phyloP scores from a whole-genome alignment of 2,797 vertebrate genomes.

The Menidia menidia region DNA sequence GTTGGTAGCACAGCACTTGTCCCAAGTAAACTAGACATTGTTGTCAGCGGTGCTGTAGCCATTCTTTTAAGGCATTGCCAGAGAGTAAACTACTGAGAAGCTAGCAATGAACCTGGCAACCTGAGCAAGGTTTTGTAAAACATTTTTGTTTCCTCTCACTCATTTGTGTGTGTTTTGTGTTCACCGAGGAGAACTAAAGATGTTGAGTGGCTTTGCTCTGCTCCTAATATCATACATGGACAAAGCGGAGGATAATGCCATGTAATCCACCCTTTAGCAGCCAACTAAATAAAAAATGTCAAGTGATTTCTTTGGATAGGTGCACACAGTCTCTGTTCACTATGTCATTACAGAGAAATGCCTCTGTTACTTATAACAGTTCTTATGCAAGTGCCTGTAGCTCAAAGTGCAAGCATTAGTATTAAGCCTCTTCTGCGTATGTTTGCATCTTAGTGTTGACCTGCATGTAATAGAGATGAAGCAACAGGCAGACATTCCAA shows the following conservation, averaged over 20 bases:
- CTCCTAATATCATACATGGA: not conserved
- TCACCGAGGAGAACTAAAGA: conserved; percentile 1
- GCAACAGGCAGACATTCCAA: conserved; percentile 13
- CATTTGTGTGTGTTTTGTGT: conserved; percentile 4
- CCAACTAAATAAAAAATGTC: not conserved
- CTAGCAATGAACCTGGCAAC: no score
- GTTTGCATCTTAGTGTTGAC: conserved; percentile 6
- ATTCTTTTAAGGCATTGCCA: not conserved
- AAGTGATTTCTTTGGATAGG: conserved; percentile 9
- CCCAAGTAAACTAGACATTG: not conserved
- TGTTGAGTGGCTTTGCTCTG: not conserved
- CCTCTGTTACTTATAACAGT: conserved; percentile 16
- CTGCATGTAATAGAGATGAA: conserved; percentile 20
- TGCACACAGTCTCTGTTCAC: conserved; percentile 20
- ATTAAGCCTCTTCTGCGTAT: conserved; percentile 9
- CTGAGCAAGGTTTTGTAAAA: not conserved
- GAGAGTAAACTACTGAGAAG: not conserved
- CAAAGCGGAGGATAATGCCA: not conserved
- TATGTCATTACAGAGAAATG: conserved; percentile 32
- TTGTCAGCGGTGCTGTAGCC: not conserved
- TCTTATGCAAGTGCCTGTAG: not conserved
- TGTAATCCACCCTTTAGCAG: not conserved
- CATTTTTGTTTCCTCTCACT: not conserved
- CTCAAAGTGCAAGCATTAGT: conserved; percentile 16
- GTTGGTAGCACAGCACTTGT: not conserved